A percentile compares a stretch with the other conserved stretches of the same genome.
Evolutionary conservation across 2,113 vertebrate species (phyloP).

Genomic region (Anguilla rostrata): DNA sequence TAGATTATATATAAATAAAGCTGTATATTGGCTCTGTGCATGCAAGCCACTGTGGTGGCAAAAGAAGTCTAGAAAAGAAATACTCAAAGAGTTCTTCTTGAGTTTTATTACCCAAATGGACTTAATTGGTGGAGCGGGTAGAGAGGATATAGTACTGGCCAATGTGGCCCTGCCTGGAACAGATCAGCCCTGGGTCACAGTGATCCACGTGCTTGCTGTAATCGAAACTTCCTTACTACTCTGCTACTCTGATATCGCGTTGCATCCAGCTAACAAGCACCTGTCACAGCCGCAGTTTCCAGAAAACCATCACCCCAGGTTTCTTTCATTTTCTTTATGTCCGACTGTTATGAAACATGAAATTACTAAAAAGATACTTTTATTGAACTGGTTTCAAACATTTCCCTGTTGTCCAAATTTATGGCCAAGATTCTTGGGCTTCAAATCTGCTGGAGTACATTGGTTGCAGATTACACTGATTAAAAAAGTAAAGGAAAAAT

Average conservation of each 20-base stretch:
- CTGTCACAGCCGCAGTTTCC: slow-evolving; percentile 40
- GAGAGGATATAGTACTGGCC: neutral
- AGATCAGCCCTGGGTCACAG: slow-evolving; percentile 15
- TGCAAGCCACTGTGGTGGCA: neutral
- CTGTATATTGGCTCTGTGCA: neutral
- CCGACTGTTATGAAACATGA: neutral
- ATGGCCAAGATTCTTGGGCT: neutral
- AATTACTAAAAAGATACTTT: neutral
- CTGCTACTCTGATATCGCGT: slow-evolving; percentile 54
- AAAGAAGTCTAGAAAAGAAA: neutral
- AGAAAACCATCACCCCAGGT: slow-evolving; percentile 60
- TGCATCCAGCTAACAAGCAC: slow-evolving; percentile 39
- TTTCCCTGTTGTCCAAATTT: neutral
- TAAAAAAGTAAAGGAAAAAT: neutral
- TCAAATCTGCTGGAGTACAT: neutral
- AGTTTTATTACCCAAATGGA: neutral
- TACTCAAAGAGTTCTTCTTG: neutral
- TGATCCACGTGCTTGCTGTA: slow-evolving; percentile 20
- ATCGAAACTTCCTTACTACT: slow-evolving; percentile 13
- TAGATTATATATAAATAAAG: neutral
- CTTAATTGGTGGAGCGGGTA: neutral
- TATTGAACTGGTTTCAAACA: neutral
- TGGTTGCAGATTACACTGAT: neutral
- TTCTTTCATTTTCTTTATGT: slow-evolving; percentile 40
- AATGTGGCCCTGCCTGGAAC: neutral